phyloP scores from a whole-genome alignment of 2,888 invertebrate genomes.

The Erebia ligea region DNA sequence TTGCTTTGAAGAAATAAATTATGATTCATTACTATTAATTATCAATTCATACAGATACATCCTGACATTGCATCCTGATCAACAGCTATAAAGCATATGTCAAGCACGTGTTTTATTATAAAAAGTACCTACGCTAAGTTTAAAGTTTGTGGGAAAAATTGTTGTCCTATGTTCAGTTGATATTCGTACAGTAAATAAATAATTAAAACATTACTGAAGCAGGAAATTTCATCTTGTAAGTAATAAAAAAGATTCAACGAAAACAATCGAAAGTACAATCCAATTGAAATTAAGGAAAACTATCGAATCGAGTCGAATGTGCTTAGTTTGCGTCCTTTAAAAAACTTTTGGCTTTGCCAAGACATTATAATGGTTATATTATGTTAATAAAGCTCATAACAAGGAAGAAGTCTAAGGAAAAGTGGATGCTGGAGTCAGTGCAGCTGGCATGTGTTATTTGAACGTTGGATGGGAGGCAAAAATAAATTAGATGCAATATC shows the following conservation, averaged over 20 bases:
- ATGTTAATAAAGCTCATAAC: constrained; percentile 56
- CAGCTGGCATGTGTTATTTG: constrained; percentile 69
- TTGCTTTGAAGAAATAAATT: neutral
- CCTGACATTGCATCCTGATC: neutral
- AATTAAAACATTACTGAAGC: neutral
- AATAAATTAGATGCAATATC: constrained; percentile 81
- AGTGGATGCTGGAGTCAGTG: constrained; percentile 57
- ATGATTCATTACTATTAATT: too few species aligned
- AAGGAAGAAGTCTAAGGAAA: constrained; percentile 52
- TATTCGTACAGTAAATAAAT: neutral
- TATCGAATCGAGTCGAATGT: constrained; percentile 47
- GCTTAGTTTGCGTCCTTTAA: constrained; percentile 47
- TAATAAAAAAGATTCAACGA: neutral
- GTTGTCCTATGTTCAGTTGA: neutral
- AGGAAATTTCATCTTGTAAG: neutral
- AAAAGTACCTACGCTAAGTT: neutral
- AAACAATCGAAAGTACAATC: constrained; percentile 13
- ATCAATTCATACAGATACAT: neutral
- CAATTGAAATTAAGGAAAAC: constrained; percentile 45
- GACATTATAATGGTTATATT: constrained; percentile 52
- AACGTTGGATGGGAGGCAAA: constrained; percentile 61
- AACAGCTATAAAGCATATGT: neutral
- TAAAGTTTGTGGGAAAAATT: constrained; percentile 2
- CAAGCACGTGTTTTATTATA: neutral
- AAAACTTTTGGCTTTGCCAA: constrained; percentile 43